A percentile compares a stretch with the other conserved stretches of the same genome.
Conservation (phyloP, 1,140 invertebrate genomes). For the Notospermus geniculatus region DNA sequence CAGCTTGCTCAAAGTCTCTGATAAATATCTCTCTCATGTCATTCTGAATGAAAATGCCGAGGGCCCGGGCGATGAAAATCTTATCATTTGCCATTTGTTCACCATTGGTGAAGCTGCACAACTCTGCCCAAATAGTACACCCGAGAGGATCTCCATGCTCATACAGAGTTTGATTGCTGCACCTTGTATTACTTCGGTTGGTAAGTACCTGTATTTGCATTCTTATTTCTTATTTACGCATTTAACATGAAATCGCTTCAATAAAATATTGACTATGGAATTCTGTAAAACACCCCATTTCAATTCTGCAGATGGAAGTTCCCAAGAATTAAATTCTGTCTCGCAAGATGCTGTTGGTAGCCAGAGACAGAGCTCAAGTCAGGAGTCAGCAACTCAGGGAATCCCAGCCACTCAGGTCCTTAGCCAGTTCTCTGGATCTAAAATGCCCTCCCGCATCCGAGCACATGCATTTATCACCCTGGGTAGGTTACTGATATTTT, state of each 20-base stretch:
- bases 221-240: too few species aligned
- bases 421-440: slow-evolving; percentile 48
- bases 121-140: slow-evolving; percentile 52
- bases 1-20: slow-evolving; percentile 36
- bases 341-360: slow-evolving; percentile 17
- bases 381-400: slow-evolving; percentile 12
- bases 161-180: slow-evolving; percentile 55
- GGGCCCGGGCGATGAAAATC: slow-evolving; percentile 40
- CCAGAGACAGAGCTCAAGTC: not conserved
- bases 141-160: slow-evolving; percentile 52
- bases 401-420: slow-evolving; percentile 33
- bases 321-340: slow-evolving; percentile 7
- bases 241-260: too few species aligned
- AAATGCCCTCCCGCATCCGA: slow-evolving; percentile 42
- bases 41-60: slow-evolving; percentile 36
- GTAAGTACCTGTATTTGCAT: too few species aligned
- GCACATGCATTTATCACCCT: slow-evolving; percentile 51
- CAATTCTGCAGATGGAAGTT: not conserved
- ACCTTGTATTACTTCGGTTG: slow-evolving; percentile 28
- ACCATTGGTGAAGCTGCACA: slow-evolving; percentile 57
- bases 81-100: slow-evolving; percentile 49
- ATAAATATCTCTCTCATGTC: slow-evolving; percentile 38
- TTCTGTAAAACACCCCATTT: too few species aligned
- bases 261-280: too few species aligned
- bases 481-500: slow-evolving; percentile 28